Conservation (phyloP, 1,140 invertebrate species). For the silkworm (Bombyx mori) region ASM3026992v2 NC_085118.1:16260501-16261000, state of each 20-base stretch:
- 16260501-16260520: no score
- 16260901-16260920: constrained; percentile 22
- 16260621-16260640: no score
- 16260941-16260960: constrained; percentile 15
- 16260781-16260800: constrained; percentile 40
- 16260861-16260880: constrained; percentile 44
- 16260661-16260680: constrained; percentile 61
- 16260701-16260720: constrained; percentile 21
- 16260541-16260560: no score
- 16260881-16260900: constrained; percentile 68
- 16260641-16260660: not conserved
- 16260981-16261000: constrained; percentile 15
- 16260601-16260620: no score
- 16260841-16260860: constrained; percentile 31
- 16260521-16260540: no score
- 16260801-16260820: constrained; percentile 55
- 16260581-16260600: no score
- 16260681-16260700: constrained; percentile 48
- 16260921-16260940: constrained; percentile 7
- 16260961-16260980: constrained; percentile 53
- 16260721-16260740: no score
- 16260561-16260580: no score
- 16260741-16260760: constrained; percentile 11
- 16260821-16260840: constrained; percentile 61
- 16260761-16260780: constrained; percentile 30